Percentiles rank a stretch among this genome's conserved stretches.
Conservation (phyloP, 1,140 invertebrate species). For the Subanguina moxae region DNA sequence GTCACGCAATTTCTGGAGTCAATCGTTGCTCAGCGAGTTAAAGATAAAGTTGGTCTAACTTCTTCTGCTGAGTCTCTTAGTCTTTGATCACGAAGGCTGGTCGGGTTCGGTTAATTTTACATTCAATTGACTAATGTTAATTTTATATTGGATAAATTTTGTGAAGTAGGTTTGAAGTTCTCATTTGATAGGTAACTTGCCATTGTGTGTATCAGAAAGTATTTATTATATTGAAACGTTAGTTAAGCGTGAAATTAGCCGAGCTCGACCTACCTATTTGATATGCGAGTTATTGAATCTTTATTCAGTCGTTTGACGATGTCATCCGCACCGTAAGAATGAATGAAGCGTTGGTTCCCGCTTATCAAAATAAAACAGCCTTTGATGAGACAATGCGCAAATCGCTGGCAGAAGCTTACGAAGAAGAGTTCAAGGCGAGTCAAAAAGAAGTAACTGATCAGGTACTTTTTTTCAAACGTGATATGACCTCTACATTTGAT, state of each 20-base stretch:
- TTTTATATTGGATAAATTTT: no score
- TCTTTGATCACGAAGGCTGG: constrained; percentile 4
- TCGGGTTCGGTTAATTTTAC: no score
- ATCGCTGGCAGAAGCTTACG: constrained; percentile 89
- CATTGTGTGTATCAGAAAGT: no score
- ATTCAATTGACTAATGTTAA: no score
- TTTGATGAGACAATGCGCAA: constrained; percentile 77
- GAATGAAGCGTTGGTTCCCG: constrained; percentile 72
- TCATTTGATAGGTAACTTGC: no score
- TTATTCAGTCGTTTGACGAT: constrained; percentile 86
- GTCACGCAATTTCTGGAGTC: constrained; percentile 81
- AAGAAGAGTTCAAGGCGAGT: constrained; percentile 69
- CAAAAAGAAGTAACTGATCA: constrained; percentile 65
- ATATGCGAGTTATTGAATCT: no score
- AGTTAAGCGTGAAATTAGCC: no score
- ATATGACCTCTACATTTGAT: no score
- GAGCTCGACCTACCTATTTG: no score
- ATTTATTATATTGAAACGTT: no score
- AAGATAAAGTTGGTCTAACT: constrained; percentile 65
- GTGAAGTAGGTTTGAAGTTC: no score
- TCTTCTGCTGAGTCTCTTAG: background rate
- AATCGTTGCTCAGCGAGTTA: constrained; percentile 82
- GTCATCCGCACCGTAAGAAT: constrained; percentile 79
- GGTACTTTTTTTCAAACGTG: background rate
- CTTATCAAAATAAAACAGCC: constrained; percentile 69